Evolutionary conservation across 2,888 invertebrate species (phyloP).

Genomic region (Trilocha varians): DNA sequence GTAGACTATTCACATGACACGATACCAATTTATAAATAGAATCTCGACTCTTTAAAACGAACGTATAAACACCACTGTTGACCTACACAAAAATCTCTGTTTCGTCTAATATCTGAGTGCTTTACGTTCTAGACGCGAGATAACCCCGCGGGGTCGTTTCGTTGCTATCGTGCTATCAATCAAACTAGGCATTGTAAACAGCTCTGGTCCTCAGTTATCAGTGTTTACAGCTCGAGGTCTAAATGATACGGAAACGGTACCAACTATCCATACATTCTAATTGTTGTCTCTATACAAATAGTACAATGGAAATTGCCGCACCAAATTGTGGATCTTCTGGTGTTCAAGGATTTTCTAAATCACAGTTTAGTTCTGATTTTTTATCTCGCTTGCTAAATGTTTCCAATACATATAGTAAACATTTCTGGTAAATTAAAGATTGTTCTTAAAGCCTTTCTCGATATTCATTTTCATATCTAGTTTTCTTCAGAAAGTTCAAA

Average conservation of each 20-base stretch:
- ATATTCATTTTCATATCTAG: no score
- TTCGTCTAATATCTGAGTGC: conserved; percentile 20
- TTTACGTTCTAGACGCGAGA: conserved; percentile 25
- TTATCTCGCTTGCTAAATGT: no score
- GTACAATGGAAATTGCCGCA: conserved; percentile 39
- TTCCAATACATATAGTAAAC: no score
- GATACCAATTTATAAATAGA: background rate
- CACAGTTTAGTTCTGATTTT: no score
- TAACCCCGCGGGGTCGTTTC: conserved; percentile 41
- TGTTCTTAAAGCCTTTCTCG: no score
- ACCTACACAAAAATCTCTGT: conserved; percentile 14
- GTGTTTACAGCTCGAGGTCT: conserved; percentile 27
- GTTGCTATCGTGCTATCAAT: conserved; percentile 48
- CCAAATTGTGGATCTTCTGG: background rate
- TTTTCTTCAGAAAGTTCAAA: no score
- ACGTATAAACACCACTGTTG: conserved; percentile 14
- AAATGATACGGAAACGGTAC: conserved; percentile 37
- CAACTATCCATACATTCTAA: conserved; percentile 20
- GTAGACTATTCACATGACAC: background rate
- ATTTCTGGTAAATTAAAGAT: no score
- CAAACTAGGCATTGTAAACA: conserved; percentile 54
- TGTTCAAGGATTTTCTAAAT: no score
- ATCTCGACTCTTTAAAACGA: background rate
- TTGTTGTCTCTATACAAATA: conserved; percentile 28
- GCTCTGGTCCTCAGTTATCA: conserved; percentile 38